These are phyloP conservation scores for Drosophila bocki DNA, from an alignment of 1,140 invertebrate genomes.

Conservation along the genomic window DNA sequence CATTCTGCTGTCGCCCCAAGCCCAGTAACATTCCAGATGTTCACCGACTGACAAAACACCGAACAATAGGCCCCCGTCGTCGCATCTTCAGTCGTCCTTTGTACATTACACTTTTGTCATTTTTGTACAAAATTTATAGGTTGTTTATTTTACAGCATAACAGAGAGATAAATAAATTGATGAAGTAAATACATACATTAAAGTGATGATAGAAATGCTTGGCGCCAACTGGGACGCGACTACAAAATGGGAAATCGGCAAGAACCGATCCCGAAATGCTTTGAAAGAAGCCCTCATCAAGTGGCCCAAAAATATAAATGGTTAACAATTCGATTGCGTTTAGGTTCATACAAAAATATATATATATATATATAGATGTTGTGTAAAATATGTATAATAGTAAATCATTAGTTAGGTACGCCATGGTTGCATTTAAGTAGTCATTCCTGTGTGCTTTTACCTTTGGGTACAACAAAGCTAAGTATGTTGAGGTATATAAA, in stretches of 20 bases:
- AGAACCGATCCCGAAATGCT: slow-evolving; percentile 17
- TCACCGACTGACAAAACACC: slow-evolving; percentile 41
- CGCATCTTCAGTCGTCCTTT: slow-evolving; percentile 23
- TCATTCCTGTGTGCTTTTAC: slow-evolving; percentile 32
- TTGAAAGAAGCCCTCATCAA: background rate
- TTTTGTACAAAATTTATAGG: slow-evolving; percentile 73
- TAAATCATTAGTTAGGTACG: slow-evolving; percentile 49
- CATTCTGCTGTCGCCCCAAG: background rate
- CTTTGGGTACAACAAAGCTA: slow-evolving; percentile 42
- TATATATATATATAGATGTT: slow-evolving; percentile 2
- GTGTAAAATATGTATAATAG: slow-evolving; percentile 34
- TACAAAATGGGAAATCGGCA: background rate
- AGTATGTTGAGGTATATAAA: slow-evolving; percentile 48
- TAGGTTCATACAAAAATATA: slow-evolving; percentile 53
- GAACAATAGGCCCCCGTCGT: slow-evolving; percentile 33
- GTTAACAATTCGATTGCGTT: slow-evolving; percentile 48
- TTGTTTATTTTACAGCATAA: slow-evolving; percentile 70
- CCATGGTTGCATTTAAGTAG: slow-evolving; percentile 47
- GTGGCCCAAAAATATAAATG: slow-evolving; percentile 22
- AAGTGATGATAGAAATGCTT: slow-evolving; percentile 44
- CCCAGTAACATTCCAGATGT: slow-evolving; percentile 54
- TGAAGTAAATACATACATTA: slow-evolving; percentile 49
- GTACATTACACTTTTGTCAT: slow-evolving; percentile 43
- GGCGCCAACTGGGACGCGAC: slow-evolving; percentile 2
- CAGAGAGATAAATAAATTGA: slow-evolving; percentile 49